phyloP scores from a whole-genome alignment of 2,888 invertebrate species.

The Platypus cylindrus region DNA sequence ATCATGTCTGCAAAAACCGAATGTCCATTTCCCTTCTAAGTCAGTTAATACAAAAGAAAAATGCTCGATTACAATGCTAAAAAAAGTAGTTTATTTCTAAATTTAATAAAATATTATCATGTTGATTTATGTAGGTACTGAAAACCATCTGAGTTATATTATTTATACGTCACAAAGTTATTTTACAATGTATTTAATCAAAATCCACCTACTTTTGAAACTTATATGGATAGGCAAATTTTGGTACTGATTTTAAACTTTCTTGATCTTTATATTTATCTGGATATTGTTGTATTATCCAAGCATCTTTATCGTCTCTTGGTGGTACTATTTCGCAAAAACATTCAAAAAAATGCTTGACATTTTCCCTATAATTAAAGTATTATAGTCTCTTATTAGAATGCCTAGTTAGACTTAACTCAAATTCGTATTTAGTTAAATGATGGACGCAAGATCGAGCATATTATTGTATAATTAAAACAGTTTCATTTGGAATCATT shows the following conservation, averaged over 20 bases:
- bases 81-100: constrained; percentile 28
- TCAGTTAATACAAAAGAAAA: constrained; percentile 96
- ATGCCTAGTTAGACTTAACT: too few relatives aligned
- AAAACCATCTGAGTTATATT: too few relatives aligned
- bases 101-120: too few relatives aligned
- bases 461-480: too few relatives aligned
- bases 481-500: background rate
- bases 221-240: constrained; percentile 82
- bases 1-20: constrained; percentile 94
- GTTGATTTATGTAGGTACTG: too few relatives aligned
- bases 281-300: constrained; percentile 76
- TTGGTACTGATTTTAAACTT: constrained; percentile 73
- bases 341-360: constrained; percentile 66
- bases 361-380: constrained; percentile 54
- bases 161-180: too few relatives aligned
- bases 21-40: constrained; percentile 90
- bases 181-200: too few relatives aligned
- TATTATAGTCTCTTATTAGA: background rate
- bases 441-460: too few relatives aligned
- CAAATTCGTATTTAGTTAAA: background rate
- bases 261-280: constrained; percentile 72
- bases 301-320: constrained; percentile 47
- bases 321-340: constrained; percentile 71
- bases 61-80: constrained; percentile 74
- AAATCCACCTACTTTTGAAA: constrained; percentile 49